These are phyloP conservation scores for Trissonchulus sp. DNA, from an alignment of 2,888 invertebrate species.

Conservation along the genomic window DNA sequence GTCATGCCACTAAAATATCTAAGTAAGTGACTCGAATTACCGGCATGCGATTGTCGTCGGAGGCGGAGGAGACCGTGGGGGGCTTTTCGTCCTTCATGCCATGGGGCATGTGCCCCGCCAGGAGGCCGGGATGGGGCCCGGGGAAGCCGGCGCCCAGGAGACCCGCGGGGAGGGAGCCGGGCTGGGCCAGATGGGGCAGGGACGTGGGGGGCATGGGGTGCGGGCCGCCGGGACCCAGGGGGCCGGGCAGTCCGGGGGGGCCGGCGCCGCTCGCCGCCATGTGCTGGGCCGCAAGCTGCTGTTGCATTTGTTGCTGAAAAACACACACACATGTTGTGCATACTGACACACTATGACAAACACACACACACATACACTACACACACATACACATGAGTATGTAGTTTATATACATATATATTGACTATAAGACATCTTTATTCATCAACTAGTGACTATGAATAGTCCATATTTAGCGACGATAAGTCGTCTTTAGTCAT, in stretches of 20 bases:
- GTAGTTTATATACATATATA: no score
- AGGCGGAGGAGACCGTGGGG: constrained; percentile 14
- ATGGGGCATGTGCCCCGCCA: constrained; percentile 33
- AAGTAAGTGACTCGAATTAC: no score
- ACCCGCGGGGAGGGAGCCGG: constrained; percentile 37
- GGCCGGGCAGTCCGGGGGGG: constrained; percentile 52
- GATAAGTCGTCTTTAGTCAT: no score
- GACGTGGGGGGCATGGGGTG: constrained; percentile 58
- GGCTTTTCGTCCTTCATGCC: constrained; percentile 37
- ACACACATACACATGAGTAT: no score
- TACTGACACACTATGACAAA: no score
- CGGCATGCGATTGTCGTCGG: constrained; percentile 24
- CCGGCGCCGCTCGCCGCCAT: constrained; percentile 51
- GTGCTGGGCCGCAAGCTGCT: constrained; percentile 67
- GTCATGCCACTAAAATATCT: no score
- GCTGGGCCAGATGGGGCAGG: no score
- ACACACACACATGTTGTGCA: neutral
- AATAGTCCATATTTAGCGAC: no score
- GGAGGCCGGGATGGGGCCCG: constrained; percentile 48
- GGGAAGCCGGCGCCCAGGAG: constrained; percentile 25
- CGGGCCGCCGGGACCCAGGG: constrained; percentile 51
- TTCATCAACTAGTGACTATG: no score
- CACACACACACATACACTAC: no score
- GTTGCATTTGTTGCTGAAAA: constrained; percentile 80
- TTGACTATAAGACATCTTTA: no score